Evolutionary conservation across 2,888 invertebrate species (phyloP).

Genomic region (Gasteruption jaculator): DNA sequence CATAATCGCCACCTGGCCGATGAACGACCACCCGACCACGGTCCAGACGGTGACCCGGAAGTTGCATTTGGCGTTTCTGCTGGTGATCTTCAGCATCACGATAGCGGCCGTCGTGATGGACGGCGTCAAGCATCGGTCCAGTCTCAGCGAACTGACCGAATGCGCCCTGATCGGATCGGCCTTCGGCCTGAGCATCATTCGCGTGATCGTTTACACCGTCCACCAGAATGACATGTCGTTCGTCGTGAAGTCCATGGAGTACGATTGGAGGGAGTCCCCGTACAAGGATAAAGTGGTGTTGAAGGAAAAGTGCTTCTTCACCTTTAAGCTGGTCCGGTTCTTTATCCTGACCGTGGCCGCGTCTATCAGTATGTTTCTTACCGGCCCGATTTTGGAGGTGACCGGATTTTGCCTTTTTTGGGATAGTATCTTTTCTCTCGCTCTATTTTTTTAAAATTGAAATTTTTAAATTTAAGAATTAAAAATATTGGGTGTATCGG

Average conservation of each 20-base stretch:
- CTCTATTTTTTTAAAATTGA: conserved; percentile 10
- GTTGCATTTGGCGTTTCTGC: background rate
- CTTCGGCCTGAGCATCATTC: conserved; percentile 29
- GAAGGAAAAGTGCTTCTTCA: conserved; percentile 29
- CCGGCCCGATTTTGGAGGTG: conserved; percentile 35
- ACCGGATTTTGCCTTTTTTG: too few relatives aligned
- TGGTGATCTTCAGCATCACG: background rate
- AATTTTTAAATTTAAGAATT: too few relatives aligned
- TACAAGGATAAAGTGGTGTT: conserved; percentile 26
- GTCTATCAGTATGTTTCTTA: conserved; percentile 23
- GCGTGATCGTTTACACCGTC: conserved; percentile 28
- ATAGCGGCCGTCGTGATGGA: conserved; percentile 25
- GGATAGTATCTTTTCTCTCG: too few relatives aligned
- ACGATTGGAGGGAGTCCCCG: conserved; percentile 33
- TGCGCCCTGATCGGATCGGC: conserved; percentile 31
- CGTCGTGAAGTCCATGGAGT: conserved; percentile 33
- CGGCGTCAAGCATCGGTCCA: conserved; percentile 25
- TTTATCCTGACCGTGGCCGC: conserved; percentile 33
- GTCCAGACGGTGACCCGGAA: background rate
- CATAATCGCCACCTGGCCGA: conserved; percentile 35
- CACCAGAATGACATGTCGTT: conserved; percentile 31
- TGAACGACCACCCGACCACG: too few relatives aligned
- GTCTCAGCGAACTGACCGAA: conserved; percentile 38
- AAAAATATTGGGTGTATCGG: too few relatives aligned
- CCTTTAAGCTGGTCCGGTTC: conserved; percentile 34